phyloP scores from a whole-genome alignment of 1,140 invertebrate genomes.

The Maconellicoccus hirsutus region DNA sequence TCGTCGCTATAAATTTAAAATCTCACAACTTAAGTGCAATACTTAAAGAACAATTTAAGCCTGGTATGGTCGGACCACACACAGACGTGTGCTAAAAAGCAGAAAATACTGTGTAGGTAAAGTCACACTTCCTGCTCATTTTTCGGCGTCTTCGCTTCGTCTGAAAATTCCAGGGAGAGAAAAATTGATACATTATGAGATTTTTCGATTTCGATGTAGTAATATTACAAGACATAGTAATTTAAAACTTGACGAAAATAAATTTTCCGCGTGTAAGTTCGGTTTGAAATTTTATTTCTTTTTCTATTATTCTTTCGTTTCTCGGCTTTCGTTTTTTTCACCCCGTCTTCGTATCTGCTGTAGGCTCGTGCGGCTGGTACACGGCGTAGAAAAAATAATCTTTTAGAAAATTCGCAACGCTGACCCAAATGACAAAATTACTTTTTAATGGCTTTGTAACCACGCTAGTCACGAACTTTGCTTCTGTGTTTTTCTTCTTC shows the following conservation, averaged over 20 bases:
- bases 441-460: conserved; percentile 9
- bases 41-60: no score
- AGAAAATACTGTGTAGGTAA: no score
- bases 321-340: not conserved
- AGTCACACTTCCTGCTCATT: no score
- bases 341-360: not conserved
- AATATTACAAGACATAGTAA: not conserved
- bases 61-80: no score
- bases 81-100: no score
- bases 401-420: not conserved
- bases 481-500: not conserved
- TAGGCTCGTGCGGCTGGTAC: not conserved
- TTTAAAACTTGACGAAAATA: not conserved
- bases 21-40: no score
- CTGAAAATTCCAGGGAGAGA: no score
- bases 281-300: not conserved
- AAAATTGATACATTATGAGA: not conserved
- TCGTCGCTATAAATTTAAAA: no score
- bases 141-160: no score
- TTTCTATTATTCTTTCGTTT: not conserved
- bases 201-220: not conserved
- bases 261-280: not conserved
- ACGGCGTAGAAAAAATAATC: not conserved
- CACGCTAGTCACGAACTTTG: conserved; percentile 7
- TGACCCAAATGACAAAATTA: conserved; percentile 9